These are phyloP conservation scores for Thunnus thynnus DNA, from an alignment of 2,113 vertebrate genomes.

Conservation along the genomic window DNA sequence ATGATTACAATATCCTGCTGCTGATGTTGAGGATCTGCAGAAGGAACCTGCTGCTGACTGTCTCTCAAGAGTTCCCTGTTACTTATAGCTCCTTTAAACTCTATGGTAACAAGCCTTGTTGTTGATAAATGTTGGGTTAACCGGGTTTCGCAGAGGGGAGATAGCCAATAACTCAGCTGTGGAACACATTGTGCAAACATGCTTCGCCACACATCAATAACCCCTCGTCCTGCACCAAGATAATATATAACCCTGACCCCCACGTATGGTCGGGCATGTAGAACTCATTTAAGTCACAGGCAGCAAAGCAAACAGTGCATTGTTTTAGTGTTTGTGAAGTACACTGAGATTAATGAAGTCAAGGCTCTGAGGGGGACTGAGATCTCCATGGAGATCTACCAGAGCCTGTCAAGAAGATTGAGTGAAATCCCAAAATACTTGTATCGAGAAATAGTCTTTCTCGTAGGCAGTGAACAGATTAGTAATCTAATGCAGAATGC, in stretches of 20 bases:
- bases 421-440: neutral
- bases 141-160: constrained; percentile 6
- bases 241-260: constrained; percentile 57
- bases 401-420: neutral
- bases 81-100: constrained; percentile 41
- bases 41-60: neutral
- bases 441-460: neutral
- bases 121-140: constrained; percentile 7
- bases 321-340: constrained; percentile 13
- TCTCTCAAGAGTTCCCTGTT: neutral
- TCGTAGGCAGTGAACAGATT: neutral
- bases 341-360: neutral
- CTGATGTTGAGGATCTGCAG: constrained; percentile 22
- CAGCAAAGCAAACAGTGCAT: constrained; percentile 11
- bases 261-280: neutral
- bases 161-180: constrained; percentile 33
- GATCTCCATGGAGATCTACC: constrained; percentile 18
- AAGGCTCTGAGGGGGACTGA: neutral
- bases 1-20: constrained; percentile 52
- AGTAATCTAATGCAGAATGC: no score
- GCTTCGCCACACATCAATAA: constrained; percentile 40
- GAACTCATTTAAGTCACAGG: constrained; percentile 4
- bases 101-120: constrained; percentile 48
- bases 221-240: neutral
- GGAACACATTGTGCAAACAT: constrained; percentile 25